Percentiles rank a stretch among this genome's conserved stretches.
Conservation (phyloP, 1,140 invertebrate genomes). For the Drosophila nasuta region DNA sequence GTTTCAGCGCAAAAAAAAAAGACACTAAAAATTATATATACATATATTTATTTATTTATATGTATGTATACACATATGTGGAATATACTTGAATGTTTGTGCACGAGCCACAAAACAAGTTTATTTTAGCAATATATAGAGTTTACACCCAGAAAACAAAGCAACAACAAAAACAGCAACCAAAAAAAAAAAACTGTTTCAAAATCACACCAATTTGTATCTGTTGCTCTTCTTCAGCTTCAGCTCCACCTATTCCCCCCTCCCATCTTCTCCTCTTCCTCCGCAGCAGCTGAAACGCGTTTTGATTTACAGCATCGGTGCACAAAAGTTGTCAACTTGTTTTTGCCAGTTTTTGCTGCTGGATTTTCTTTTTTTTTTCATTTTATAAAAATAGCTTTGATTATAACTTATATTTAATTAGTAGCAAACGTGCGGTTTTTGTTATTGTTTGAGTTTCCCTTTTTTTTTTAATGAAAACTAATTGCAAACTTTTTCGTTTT, state of each 20-base stretch:
- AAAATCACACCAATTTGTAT: slow-evolving; percentile 38
- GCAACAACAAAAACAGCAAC: slow-evolving; percentile 42
- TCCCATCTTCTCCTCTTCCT: too few species aligned
- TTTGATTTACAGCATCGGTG: slow-evolving; percentile 49
- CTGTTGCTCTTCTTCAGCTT: slow-evolving; percentile 12
- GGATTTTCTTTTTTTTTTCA: slow-evolving; percentile 32
- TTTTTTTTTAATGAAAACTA: neutral
- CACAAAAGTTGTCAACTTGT: slow-evolving; percentile 38
- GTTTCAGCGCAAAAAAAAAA: slow-evolving; percentile 61
- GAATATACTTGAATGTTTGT: slow-evolving; percentile 3
- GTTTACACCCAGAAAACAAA: slow-evolving; percentile 48
- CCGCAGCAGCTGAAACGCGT: slow-evolving; percentile 29
- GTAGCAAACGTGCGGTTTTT: neutral
- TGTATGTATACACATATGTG: slow-evolving; percentile 8
- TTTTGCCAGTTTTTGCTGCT: slow-evolving; percentile 31
- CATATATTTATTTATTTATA: slow-evolving; percentile 35
- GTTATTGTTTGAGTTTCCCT: neutral
- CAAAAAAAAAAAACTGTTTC: slow-evolving; percentile 46
- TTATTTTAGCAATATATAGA: slow-evolving; percentile 49
- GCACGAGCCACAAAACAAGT: slow-evolving; percentile 50
- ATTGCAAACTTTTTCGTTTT: slow-evolving; percentile 4
- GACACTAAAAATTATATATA: slow-evolving; percentile 44
- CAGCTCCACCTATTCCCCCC: too few species aligned
- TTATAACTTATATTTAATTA: slow-evolving; percentile 15
- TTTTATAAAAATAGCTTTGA: slow-evolving; percentile 17